Evolutionary conservation across 2,113 vertebrate species (phyloP), one percentile per base, ranked within the genome.

Genomic region (Myotis brandtii): DNA sequence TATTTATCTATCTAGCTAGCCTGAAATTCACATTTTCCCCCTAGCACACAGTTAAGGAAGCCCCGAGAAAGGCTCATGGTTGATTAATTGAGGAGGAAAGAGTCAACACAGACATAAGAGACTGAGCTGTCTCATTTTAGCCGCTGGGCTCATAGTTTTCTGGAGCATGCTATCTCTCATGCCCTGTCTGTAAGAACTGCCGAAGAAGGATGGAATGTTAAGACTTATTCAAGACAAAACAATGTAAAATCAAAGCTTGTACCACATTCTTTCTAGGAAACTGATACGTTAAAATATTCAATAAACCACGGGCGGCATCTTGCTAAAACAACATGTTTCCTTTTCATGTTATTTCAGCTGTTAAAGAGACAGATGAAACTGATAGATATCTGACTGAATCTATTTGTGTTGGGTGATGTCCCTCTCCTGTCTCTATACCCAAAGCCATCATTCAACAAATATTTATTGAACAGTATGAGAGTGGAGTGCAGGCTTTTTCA

Each of bases 341-440:
- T 87, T 83, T 94, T 89, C 59, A 66, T 97, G 90, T 95, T 97
- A 96, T 95, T 97, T 93, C 95, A 96, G 96, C 95, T 86, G 93
- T 46, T 50, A 62, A 94, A 92, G 67, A 93, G 80, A 93, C 79
- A 86, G 81, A 95, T 93, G 91, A 93, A 81, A 83, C 76, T 34
- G 92, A 93, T 43, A 20, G 81, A 21, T 94, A 69, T 52, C 89
- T 86, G 80, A 43, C 25, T 93, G 46, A 59, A 95, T 84, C 92
- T 95, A 66, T 95, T 97, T 95, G 67, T 93, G 16, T 90, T 95
- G 87, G 87, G 72, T 73, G 25, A 83, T 75, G 54, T 79, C 75
- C 56, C 40, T 91, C 52, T 66, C 62, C 48, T 90, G 82, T 80
- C 48, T 40, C 56, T 67, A 62, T n/a, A 86, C 54, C 23, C 34